Conservation (phyloP, 2,113 vertebrate genomes). For the Tupaia chinensis region DNA sequence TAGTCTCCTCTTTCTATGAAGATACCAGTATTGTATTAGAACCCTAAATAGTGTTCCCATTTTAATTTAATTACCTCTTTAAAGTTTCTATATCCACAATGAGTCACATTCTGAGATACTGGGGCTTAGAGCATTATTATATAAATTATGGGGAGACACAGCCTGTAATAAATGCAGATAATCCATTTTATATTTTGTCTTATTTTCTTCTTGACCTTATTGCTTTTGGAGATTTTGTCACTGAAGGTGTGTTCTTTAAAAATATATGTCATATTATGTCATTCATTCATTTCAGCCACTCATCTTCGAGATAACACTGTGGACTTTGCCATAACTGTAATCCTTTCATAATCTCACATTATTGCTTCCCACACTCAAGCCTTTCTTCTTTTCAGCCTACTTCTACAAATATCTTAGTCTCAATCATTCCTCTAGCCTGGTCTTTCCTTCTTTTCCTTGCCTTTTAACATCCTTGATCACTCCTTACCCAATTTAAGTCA, state of each 20-base stretch:
- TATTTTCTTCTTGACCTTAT: neutral
- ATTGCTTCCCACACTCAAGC: neutral
- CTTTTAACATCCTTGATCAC: neutral
- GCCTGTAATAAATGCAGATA: neutral
- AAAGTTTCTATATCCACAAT: neutral
- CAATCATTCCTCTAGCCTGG: neutral
- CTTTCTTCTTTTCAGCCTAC: neutral
- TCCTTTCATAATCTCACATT: neutral
- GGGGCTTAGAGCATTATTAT: neutral
- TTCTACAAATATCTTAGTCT: neutral
- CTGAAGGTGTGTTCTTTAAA: neutral
- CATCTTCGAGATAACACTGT: neutral
- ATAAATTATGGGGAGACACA: neutral
- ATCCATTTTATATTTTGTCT: neutral
- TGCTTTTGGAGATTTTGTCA: neutral
- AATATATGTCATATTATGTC: neutral
- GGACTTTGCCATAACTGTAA: neutral
- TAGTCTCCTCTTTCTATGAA: neutral
- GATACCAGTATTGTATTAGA: neutral
- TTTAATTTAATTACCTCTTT: neutral
- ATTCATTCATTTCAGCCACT: neutral
- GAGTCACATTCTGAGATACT: neutral
- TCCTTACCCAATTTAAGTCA: neutral
- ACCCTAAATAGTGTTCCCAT: neutral
- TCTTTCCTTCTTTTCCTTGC: neutral